Evolutionary conservation across 2,113 vertebrate species (phyloP).

Genomic region (Bathybates hornii): DNA sequence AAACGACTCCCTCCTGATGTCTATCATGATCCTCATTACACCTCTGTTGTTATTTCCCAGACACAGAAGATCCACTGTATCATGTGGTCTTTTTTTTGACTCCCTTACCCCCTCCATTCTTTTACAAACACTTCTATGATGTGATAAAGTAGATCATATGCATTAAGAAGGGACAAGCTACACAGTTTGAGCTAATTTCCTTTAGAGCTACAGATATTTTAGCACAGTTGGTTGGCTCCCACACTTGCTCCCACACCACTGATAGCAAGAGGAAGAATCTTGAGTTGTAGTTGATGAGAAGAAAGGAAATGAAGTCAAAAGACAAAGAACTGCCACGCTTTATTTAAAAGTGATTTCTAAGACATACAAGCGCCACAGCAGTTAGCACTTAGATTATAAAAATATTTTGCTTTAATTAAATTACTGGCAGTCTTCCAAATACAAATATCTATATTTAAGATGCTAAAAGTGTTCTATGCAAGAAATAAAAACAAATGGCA

Average conservation of each 20-base stretch:
- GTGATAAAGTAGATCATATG: background rate
- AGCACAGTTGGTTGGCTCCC: background rate
- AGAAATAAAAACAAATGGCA: background rate
- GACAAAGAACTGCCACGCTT: background rate
- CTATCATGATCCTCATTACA: constrained; percentile 51
- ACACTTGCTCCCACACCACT: background rate
- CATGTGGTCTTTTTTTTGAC: background rate
- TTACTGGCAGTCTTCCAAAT: background rate
- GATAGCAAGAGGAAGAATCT: background rate
- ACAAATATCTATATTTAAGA: background rate
- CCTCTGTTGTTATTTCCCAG: constrained; percentile 27
- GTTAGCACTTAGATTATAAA: background rate
- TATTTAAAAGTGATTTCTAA: background rate
- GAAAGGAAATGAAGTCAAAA: background rate
- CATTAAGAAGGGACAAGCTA: constrained; percentile 28
- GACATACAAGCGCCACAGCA: background rate
- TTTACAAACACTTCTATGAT: background rate
- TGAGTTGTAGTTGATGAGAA: background rate
- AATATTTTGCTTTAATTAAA: background rate
- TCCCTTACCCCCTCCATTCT: background rate
- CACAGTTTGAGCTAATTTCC: background rate
- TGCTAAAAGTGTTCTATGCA: background rate
- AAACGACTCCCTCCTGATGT: constrained; percentile 48
- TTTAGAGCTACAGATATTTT: background rate
- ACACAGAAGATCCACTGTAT: constrained; percentile 33